Base-by-base conservation (phyloP, 2,113 vertebrate genomes). In the Oncorhynchus masou region DNA sequence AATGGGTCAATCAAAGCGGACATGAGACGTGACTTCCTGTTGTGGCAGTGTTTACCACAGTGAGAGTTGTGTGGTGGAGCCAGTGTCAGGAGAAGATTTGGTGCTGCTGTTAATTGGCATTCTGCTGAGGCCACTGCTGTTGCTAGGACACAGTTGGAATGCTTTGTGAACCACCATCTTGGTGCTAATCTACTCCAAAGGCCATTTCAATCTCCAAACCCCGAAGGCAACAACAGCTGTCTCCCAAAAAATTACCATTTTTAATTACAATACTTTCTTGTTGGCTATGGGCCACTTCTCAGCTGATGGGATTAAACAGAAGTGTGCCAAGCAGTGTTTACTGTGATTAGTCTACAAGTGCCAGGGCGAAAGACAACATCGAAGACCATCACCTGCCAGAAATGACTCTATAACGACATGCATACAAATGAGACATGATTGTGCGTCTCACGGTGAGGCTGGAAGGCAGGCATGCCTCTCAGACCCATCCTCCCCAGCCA, bases 221-320 rank as follows among this genome's bases (percentile, higher is more conserved):
- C 49, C 72, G 74, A 83, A 80, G 76, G 31, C 27, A 64, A 73
- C 84, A 75, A 71, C 51, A 54, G 29, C 84, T 74, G 79, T 80
- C 79, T 79, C 73, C 68, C 70, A 34, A 85, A 80, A 72, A 79
- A 72, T 76, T 80, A 68, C 59, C 20, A 48, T 71, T 71, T 81
- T 39, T 77, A 64, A 75, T 77, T 78, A 74, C 75, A 75, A 85
- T 84, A 74, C 78, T 80, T 84, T 11, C 73, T 74, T 80, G 74
- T 84, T 84, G 78, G 85, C 83, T 76, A 67, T 75, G 79, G 70
- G 81, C 79, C 67, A 71, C 79, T 84, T 81, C 83, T 76, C 73
- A 71, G 74, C 79, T 87, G 74, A 91, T 77, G 77, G 89, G 89
- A 92, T 90, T 92, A 91, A 82, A 82, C 75, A 59, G 77, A 48